phyloP scores from a whole-genome alignment of 2,113 vertebrate species.

The Rhinoderma darwinii region DNA sequence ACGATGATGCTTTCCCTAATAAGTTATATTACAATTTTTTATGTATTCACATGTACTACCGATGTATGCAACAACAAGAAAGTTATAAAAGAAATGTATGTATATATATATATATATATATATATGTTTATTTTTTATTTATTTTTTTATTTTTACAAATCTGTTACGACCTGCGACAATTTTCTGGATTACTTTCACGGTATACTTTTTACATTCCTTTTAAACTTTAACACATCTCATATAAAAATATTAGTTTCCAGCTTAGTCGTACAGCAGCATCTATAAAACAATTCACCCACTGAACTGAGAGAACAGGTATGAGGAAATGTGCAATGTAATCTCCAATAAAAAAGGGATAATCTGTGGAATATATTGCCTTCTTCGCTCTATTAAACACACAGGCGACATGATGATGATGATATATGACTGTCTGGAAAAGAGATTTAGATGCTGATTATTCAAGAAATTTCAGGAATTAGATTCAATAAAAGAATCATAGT shows the following conservation, averaged over 20 bases:
- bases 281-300: slow-evolving; percentile 7
- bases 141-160: no score
- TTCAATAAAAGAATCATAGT: neutral
- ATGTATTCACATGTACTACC: no score
- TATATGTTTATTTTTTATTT: no score
- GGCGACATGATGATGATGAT: no score
- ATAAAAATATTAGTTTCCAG: neutral
- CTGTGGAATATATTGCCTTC: neutral
- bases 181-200: no score
- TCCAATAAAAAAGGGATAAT: slow-evolving; percentile 23
- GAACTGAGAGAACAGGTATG: neutral
- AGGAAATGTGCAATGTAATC: neutral
- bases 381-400: neutral
- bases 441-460: neutral
- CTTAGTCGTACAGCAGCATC: neutral
- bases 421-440: neutral
- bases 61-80: no score
- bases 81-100: no score
- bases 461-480: neutral
- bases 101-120: no score
- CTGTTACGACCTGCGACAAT: no score
- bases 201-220: neutral
- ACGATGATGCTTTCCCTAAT: no score
- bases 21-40: no score
- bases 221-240: neutral